Base-by-base conservation (phyloP, 2,797 vertebrate species). In the Bucorvus abyssinicus region DNA sequence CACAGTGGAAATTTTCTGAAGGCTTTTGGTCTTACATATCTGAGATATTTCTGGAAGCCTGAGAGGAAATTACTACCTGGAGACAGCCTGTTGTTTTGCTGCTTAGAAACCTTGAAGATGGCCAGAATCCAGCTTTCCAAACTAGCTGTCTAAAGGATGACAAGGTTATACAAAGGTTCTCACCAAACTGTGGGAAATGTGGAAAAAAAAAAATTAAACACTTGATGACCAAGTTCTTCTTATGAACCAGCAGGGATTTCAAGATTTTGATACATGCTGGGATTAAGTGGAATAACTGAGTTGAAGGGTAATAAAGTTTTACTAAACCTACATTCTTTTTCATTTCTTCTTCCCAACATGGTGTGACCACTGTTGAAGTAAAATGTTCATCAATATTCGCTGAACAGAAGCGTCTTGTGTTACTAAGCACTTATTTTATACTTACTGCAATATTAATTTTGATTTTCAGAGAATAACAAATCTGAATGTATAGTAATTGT, bases 331-430 rank as follows among this genome's bases (percentile, higher is more conserved):
- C 15, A 11, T 55, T 69, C 9, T 49, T 84, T 53, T 57, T 34
- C 1, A 30, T 13, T 7, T 52, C 9, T 74, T 74, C 89, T 75
- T 45, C 23, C 22, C 15, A 52, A 18, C 13, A 22, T 12, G 60
- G 1, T 45, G 11, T 55, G 38, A 61, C 3, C 2, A 36, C 10
- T 3, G 3, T 65, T 78, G 73, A 75, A 50, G 3, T 38, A 65
- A 78, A 79, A 27, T 0, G 0, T 22, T 79, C 2, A 10, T n/a
- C 17, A 36, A 5, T 55, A 64, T 42, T 50, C 3, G 0, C 27
- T 61, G n/a, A 73, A 68, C 2, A 30, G 19, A 52, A 60, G 27
- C 38, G 4, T 40, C 16, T 14, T 61, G 12, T 27, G 20, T 30
- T 63, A 65, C 21, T 24, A 57, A 82, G 29, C 4, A 45, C 4